Evolutionary conservation across 1,140 invertebrate genomes (phyloP).

Genomic region (Drosophila sulfurigaster): DNA sequence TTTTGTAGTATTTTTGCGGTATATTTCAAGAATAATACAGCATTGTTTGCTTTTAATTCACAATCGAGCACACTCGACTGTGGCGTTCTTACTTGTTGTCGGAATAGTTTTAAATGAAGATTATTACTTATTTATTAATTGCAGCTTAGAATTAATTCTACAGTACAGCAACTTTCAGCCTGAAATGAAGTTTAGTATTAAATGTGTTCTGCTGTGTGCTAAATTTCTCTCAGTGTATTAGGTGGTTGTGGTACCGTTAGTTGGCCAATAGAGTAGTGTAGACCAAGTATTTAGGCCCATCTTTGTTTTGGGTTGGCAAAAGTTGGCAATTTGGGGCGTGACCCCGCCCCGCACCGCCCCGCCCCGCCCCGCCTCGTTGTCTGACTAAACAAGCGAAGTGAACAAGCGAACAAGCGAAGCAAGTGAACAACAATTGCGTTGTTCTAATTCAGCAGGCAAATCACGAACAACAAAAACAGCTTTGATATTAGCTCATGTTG

Average conservation of each 20-base stretch:
- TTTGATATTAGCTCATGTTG: constrained; percentile 20
- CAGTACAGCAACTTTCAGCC: too few relatives aligned
- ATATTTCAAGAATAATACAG: too few relatives aligned
- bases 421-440: constrained; percentile 53
- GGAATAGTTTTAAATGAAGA: too few relatives aligned
- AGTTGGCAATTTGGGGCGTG: constrained; percentile 14
- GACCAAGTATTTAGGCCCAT: neutral
- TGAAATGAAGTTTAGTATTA: too few relatives aligned
- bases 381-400: constrained; percentile 27
- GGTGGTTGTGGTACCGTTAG: neutral
- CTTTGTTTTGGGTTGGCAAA: neutral
- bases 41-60: too few relatives aligned
- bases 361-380: neutral
- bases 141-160: neutral
- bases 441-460: constrained; percentile 71
- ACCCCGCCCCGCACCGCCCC: too few relatives aligned
- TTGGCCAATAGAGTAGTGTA: neutral
- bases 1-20: too few relatives aligned
- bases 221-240: neutral
- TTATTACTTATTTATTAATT: too few relatives aligned
- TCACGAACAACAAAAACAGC: constrained; percentile 52
- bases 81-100: too few relatives aligned
- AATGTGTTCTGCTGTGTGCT: neutral
- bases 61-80: too few relatives aligned
- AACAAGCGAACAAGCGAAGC: constrained; percentile 7